phyloP scores from a whole-genome alignment of 2,888 invertebrate species.

The Ischnus inquisitorius region DNA sequence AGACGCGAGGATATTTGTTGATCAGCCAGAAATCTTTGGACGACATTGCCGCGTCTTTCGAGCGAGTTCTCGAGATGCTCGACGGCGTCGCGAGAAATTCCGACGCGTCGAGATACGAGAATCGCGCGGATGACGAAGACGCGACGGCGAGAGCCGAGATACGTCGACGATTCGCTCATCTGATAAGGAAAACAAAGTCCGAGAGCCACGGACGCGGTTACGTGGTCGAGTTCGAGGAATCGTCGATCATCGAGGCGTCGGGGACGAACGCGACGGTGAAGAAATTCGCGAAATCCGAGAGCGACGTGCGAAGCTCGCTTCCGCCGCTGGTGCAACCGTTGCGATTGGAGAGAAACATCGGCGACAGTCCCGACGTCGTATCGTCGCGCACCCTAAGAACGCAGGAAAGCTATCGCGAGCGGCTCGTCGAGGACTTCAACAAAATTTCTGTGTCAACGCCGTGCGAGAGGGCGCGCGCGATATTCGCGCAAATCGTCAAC shows the following conservation, averaged over 20 bases:
- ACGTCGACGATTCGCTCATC: conserved; percentile 74
- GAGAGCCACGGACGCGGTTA: conserved; percentile 76
- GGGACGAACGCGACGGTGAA: conserved; percentile 56
- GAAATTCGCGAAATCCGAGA: conserved; percentile 79
- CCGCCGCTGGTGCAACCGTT: conserved; percentile 71
- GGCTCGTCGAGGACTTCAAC: conserved; percentile 34
- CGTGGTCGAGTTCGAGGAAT: conserved; percentile 59
- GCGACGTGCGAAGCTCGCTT: conserved; percentile 72
- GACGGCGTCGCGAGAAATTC: conserved; percentile 72
- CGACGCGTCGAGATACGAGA: neutral
- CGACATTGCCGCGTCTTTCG: conserved; percentile 80
- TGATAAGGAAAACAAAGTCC: conserved; percentile 82
- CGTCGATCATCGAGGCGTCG: conserved; percentile 49
- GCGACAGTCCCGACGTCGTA: conserved; percentile 73
- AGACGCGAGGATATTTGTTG: conserved; percentile 78
- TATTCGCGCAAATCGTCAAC: conserved; percentile 81
- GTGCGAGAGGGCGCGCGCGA: conserved; percentile 78
- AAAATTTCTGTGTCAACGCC: conserved; percentile 67
- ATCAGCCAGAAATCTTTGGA: conserved; percentile 80
- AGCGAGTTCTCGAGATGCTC: conserved; percentile 77
- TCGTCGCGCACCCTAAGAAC: conserved; percentile 55
- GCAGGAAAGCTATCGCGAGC: conserved; percentile 26
- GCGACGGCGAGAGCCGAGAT: conserved; percentile 71
- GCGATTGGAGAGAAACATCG: conserved; percentile 77
- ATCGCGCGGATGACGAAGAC: conserved; percentile 13